These are phyloP conservation scores for Hycleus cichorii DNA, from an alignment of 1,140 invertebrate genomes.

Conservation along the genomic window DNA sequence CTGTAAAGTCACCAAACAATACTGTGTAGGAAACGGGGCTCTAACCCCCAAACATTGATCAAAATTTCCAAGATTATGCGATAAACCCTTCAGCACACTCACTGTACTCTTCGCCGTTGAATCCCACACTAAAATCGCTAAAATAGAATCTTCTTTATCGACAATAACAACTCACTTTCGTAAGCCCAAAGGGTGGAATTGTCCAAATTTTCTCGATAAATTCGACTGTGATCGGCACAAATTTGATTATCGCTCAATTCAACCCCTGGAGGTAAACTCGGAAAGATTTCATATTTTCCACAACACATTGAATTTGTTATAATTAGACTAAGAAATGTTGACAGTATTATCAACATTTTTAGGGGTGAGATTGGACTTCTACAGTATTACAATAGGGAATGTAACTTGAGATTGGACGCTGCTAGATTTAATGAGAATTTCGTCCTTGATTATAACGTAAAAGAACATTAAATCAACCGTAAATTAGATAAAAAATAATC, in stretches of 20 bases:
- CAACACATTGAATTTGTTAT: too few species aligned
- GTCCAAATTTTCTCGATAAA: slow-evolving; percentile 28
- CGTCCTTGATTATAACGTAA: too few species aligned
- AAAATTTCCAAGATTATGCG: slow-evolving; percentile 53
- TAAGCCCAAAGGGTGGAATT: slow-evolving; percentile 33
- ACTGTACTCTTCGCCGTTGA: slow-evolving; percentile 49
- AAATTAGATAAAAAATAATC: too few species aligned
- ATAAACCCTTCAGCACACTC: slow-evolving; percentile 48
- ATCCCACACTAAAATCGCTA: slow-evolving; percentile 46
- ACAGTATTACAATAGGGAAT: too few species aligned
- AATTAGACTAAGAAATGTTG: too few species aligned
- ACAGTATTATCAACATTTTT: too few species aligned
- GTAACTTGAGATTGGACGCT: too few species aligned
- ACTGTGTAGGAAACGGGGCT: slow-evolving; percentile 44
- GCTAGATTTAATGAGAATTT: too few species aligned
- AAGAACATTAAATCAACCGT: too few species aligned
- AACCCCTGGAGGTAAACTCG: slow-evolving; percentile 25
- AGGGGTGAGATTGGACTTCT: too few species aligned
- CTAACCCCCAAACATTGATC: slow-evolving; percentile 50
- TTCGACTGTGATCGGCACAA: slow-evolving; percentile 27
- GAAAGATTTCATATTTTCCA: slow-evolving; percentile 21
- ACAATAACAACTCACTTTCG: slow-evolving; percentile 25
- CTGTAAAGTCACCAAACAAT: slow-evolving; percentile 45
- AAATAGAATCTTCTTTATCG: slow-evolving; percentile 8
- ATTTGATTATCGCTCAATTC: slow-evolving; percentile 20